phyloP scores from a whole-genome alignment of 2,113 vertebrate genomes.

The Zapornia atra region DNA sequence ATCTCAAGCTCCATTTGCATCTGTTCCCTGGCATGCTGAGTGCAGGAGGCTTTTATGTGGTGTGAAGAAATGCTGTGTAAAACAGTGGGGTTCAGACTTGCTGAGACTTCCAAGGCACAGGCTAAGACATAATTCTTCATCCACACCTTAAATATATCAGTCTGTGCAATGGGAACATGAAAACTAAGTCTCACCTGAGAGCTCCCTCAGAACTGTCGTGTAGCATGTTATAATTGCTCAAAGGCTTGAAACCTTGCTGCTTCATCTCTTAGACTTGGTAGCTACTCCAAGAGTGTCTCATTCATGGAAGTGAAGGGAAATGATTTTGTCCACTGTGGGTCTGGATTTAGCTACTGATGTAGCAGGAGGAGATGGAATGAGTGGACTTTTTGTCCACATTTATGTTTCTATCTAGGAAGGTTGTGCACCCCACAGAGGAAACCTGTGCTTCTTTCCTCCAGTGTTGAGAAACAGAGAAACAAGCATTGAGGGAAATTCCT shows the following conservation, averaged over 20 bases:
- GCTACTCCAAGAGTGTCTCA: neutral
- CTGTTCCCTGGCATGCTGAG: fast-evolving
- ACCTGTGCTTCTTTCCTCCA: neutral
- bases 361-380: neutral
- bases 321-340: fast-evolving
- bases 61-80: neutral
- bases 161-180: neutral
- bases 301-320: neutral
- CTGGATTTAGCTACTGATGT: neutral
- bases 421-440: neutral
- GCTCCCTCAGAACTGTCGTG: neutral
- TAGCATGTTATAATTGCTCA: neutral
- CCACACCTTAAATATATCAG: neutral
- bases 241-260: neutral
- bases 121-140: neutral
- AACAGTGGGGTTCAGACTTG: neutral
- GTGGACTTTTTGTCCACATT: neutral
- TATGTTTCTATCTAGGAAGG: neutral
- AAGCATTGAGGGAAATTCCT: neutral
- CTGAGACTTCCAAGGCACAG: neutral
- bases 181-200: neutral
- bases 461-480: neutral
- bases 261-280: neutral
- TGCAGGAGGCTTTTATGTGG: neutral
- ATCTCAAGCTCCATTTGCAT: neutral